phyloP scores from a whole-genome alignment of 2,113 vertebrate species.

The Alosa alosa region DNA sequence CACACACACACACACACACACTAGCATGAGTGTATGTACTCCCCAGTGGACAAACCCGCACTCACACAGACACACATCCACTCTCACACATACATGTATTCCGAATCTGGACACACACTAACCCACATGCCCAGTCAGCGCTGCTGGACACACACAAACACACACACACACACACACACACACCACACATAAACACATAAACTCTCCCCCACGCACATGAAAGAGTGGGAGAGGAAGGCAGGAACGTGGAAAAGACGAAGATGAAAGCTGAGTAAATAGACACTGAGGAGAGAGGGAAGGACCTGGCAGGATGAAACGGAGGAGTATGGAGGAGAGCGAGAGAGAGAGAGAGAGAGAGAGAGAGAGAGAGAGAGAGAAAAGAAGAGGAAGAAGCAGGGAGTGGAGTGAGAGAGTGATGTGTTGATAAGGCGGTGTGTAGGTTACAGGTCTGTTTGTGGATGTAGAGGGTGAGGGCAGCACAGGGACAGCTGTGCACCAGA shows the following conservation, averaged over 20 bases:
- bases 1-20: background rate
- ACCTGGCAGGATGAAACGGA: background rate
- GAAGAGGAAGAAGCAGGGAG: conserved; percentile 40
- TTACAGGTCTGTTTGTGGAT: conserved; percentile 7
- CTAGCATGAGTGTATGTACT: background rate
- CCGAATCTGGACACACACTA: background rate
- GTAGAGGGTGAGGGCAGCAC: conserved; percentile 30
- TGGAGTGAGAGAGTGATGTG: conserved; percentile 20
- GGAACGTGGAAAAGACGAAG: conserved; percentile 50
- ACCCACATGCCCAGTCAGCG: background rate
- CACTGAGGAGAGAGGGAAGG: background rate
- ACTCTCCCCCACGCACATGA: conserved; percentile 35
- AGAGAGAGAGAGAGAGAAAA: conserved; percentile 43
- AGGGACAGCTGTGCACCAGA: conserved; percentile 51
- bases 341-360: conserved; percentile 34
- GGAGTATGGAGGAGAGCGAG: conserved; percentile 22
- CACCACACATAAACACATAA: conserved; percentile 28
- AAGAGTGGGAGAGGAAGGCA: conserved; percentile 21
- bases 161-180: background rate
- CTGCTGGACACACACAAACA: conserved; percentile 17
- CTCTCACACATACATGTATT: background rate
- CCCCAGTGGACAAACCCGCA: background rate
- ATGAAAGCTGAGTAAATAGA: conserved; percentile 59
- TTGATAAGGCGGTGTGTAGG: background rate
- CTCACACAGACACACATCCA: conserved; percentile 35